phyloP scores from a whole-genome alignment of 2,113 vertebrate species.

The Stomatorhinus ivindoensis region DNA sequence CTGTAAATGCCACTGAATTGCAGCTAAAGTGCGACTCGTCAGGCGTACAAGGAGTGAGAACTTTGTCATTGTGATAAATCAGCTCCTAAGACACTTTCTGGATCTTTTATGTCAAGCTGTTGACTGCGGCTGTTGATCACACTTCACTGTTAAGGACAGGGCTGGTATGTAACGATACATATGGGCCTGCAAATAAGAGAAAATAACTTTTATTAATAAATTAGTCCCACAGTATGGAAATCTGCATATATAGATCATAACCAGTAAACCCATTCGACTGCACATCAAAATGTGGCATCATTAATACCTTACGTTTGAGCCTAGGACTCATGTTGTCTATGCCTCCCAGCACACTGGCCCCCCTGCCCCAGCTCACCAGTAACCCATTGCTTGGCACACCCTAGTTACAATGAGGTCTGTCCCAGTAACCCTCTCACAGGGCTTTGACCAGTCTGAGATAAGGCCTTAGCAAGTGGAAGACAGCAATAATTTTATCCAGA shows the following conservation, averaged over 20 bases:
- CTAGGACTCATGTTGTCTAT: background rate
- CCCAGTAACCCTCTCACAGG: background rate
- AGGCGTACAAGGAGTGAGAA: background rate
- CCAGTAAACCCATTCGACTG: background rate
- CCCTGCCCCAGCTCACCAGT: background rate
- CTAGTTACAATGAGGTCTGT: background rate
- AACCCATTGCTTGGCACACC: background rate
- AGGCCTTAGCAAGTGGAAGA: background rate
- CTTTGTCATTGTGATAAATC: background rate
- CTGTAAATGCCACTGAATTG: background rate
- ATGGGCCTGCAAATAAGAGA: background rate
- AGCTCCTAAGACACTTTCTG: background rate
- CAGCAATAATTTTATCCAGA: background rate
- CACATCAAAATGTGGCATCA: background rate
- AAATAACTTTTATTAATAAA: background rate
- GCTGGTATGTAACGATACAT: background rate
- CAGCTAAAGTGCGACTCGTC: background rate
- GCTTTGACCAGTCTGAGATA: background rate
- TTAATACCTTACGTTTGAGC: background rate
- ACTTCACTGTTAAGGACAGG: background rate
- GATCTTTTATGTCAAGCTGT: background rate
- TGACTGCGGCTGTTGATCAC: background rate
- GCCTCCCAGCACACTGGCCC: too few species aligned
- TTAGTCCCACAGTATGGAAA: background rate
- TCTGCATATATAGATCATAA: background rate